Evolutionary conservation across 2,797 vertebrate genomes (phyloP).

Genomic region (Glossophaga mutica): DNA sequence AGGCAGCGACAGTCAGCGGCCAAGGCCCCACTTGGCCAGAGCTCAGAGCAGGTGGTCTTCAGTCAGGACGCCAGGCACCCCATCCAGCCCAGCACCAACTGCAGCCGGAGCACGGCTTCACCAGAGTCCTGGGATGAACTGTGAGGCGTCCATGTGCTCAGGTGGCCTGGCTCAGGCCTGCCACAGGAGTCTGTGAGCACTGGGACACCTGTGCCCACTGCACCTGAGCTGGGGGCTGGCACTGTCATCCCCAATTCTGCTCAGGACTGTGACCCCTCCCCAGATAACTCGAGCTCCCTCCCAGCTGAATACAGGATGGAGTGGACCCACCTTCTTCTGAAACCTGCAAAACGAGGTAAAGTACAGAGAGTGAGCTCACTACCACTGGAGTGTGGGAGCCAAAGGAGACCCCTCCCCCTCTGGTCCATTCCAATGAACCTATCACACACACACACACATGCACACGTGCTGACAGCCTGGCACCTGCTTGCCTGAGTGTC

Average conservation of each 20-base stretch:
- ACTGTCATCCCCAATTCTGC: neutral
- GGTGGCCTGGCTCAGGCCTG: too few species aligned
- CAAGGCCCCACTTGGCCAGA: neutral
- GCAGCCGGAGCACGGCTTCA: neutral
- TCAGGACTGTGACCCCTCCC: neutral
- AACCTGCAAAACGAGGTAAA: neutral
- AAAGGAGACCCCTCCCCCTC: neutral
- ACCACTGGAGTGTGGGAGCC: neutral
- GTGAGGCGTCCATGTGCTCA: rapidly evolving
- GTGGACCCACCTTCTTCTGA: neutral
- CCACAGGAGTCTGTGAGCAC: neutral
- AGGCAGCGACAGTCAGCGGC: neutral
- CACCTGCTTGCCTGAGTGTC: neutral
- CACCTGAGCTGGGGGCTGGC: neutral
- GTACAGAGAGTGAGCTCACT: too few species aligned
- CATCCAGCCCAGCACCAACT: neutral
- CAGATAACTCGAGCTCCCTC: neutral
- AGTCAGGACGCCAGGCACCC: rapidly evolving
- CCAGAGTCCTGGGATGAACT: neutral
- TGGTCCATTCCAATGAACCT: neutral
- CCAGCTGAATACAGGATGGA: neutral
- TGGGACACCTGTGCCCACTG: rapidly evolving
- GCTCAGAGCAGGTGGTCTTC: neutral
- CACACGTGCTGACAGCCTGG: too few species aligned
- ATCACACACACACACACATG: neutral